Base-by-base conservation (phyloP, 1,140 invertebrate species). In the Penaeus chinensis region DNA sequence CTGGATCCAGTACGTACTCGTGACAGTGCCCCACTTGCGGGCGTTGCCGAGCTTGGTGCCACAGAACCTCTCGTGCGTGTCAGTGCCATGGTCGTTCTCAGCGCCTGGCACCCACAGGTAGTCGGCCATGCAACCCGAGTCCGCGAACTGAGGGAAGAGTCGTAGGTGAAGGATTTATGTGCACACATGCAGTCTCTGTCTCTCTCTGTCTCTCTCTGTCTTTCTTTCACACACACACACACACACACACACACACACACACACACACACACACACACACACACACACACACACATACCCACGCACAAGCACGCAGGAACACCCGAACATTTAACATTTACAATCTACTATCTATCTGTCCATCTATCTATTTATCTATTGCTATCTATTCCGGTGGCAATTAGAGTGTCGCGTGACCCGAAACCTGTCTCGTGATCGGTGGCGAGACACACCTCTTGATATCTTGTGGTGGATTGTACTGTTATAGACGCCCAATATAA, bases 51-150 rank as follows among this genome's bases (percentile, higher is more conserved):
- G 81, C 62, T 85, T 89, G 77, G 84, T 86, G 84, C 84, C 88
- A n/a, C 84, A 86, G n/a, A 89, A 89, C 24, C 42, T 76, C 80
- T 77, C 82, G 63, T 82, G 89, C 10, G 42, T 77, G 19, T 83
- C 85, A 19, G n/a, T 37, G 54, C 77, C 82, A 7, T 54, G 86
- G 63, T 84, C 86, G 83, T 81, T 83, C 69, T 81, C 62, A 47
- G 85, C 86, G 22, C 69, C 86, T 7, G 82, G 89, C 77, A 77
- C 78, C 89, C 66, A 90, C 60, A 86, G 74, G 82, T 89, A 89
- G 62, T 89, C 89, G 24, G 85, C 82, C 89, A 89, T 89, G 74
- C 89, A 89, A 24, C 85, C 85, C 13, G 78, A 24, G 27, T 85
- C 89, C 20, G 82, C 85, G 19, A 82, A 54, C 82, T 89, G 60